Percentiles rank a stretch among this genome's conserved stretches.
Evolutionary conservation across 1,140 invertebrate genomes (phyloP).

Genomic region (Macrobrachium nipponense): DNA sequence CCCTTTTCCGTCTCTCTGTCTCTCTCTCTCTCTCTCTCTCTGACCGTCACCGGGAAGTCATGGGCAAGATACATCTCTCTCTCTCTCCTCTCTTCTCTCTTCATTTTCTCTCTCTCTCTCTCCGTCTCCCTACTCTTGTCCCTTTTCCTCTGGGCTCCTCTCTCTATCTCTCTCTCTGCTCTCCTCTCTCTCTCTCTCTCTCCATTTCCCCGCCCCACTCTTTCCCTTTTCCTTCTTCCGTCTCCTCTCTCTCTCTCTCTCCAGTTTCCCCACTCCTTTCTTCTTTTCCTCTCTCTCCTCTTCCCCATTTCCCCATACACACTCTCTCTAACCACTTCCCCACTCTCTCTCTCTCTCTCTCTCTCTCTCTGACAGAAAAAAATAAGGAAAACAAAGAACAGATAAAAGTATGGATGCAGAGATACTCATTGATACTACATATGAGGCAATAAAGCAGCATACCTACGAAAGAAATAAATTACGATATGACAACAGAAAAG

Average conservation of each 20-base stretch:
- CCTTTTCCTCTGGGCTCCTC: too few species aligned
- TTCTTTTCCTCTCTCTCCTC: background rate
- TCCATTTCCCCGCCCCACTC: background rate
- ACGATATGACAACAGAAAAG: too few species aligned
- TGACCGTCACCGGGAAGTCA: too few species aligned
- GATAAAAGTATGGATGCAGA: too few species aligned
- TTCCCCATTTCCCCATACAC: background rate
- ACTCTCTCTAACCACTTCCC: background rate
- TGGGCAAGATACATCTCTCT: too few species aligned
- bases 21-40: too few species aligned
- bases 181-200: slow-evolving; percentile 1
- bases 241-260: background rate
- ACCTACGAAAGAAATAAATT: too few species aligned
- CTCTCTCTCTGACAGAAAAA: background rate
- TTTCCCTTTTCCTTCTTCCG: background rate
- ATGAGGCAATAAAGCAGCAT: too few species aligned
- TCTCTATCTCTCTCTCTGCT: background rate
- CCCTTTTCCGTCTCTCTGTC: too few species aligned
- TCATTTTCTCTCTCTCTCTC: slow-evolving; percentile 9
- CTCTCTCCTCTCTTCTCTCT: background rate
- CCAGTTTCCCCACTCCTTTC: background rate
- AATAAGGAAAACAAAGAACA: too few species aligned
- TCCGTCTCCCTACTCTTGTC: too few species aligned
- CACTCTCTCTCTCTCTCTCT: background rate
- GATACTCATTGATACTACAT: too few species aligned